Conservation (phyloP, 2,888 invertebrate genomes). For the Gerris lacustris region DNA sequence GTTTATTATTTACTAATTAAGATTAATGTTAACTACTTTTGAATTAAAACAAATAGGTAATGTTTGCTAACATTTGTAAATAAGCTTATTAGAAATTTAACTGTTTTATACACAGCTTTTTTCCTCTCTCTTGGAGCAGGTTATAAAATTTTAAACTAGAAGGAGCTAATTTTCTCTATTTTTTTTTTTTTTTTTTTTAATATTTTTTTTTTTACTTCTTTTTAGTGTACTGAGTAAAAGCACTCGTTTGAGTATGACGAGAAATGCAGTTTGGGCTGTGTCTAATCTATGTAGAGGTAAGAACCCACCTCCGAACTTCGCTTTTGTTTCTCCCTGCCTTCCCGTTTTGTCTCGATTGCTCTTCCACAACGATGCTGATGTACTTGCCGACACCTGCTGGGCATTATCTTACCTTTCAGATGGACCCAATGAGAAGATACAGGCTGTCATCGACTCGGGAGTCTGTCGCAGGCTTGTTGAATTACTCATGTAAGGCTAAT, state of each 20-base stretch:
- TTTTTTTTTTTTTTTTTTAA: no score
- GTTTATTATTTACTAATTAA: no score
- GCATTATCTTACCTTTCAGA: conserved; percentile 91
- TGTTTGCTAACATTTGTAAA: no score
- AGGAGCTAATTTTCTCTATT: no score
- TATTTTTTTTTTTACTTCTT: not conserved
- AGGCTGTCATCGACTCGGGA: conserved; percentile 90
- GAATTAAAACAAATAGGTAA: no score
- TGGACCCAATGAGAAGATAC: conserved; percentile 94
- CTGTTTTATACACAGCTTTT: no score
- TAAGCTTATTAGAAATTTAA: no score
- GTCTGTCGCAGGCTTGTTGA: conserved; percentile 71
- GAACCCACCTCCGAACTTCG: conserved; percentile 86
- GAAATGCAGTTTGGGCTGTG: conserved; percentile 96
- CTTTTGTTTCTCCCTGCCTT: conserved; percentile 65
- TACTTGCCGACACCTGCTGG: conserved; percentile 91
- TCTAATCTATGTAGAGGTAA: conserved; percentile 96
- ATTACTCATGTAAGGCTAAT: conserved; percentile 43
- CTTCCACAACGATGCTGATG: conserved; percentile 77
- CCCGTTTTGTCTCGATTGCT: conserved; percentile 78
- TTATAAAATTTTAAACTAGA: no score
- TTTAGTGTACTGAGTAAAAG: conserved; percentile 69
- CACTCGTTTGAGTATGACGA: conserved; percentile 72
- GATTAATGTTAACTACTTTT: no score
- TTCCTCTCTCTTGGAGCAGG: no score